Conservation (phyloP, 2,113 vertebrate genomes). For the Atrichornis clamosus region DNA sequence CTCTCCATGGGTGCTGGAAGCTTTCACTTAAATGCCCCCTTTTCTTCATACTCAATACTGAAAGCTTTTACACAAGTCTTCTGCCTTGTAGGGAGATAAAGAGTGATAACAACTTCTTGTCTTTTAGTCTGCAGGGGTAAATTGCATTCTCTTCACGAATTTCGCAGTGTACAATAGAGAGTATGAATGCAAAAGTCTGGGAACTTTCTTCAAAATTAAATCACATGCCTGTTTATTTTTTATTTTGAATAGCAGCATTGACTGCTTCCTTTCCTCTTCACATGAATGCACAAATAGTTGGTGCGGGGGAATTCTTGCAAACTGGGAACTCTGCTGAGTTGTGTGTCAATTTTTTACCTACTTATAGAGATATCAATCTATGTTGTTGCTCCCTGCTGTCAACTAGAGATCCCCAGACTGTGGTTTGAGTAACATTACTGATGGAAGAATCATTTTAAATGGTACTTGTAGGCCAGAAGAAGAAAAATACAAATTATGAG, state of each 20-base stretch:
- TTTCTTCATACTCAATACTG: not conserved
- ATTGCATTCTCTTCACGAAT: not conserved
- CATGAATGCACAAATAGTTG: slow-evolving; percentile 1
- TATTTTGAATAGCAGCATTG: slow-evolving; percentile 47
- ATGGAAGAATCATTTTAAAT: not conserved
- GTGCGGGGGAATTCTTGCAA: not conserved
- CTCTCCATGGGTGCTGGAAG: not conserved
- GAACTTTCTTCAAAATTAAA: slow-evolving; percentile 24
- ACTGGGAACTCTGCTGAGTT: not conserved
- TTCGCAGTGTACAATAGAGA: not conserved
- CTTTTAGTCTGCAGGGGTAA: not conserved
- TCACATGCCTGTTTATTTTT: slow-evolving; percentile 27
- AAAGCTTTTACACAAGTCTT: not conserved
- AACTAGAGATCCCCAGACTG: not conserved
- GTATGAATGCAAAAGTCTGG: not conserved
- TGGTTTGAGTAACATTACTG: not conserved
- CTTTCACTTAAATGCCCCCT: not conserved
- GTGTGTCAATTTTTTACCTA: not conserved
- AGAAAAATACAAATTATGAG: not conserved
- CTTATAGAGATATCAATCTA: not conserved
- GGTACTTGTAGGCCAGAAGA: not conserved
- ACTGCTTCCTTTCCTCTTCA: slow-evolving; percentile 8
- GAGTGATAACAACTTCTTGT: not conserved
- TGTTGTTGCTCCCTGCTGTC: not conserved
- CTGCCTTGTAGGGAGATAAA: not conserved